These are phyloP conservation scores for Macaria liturata DNA, from an alignment of 2,888 invertebrate genomes.

Conservation along the genomic window DNA sequence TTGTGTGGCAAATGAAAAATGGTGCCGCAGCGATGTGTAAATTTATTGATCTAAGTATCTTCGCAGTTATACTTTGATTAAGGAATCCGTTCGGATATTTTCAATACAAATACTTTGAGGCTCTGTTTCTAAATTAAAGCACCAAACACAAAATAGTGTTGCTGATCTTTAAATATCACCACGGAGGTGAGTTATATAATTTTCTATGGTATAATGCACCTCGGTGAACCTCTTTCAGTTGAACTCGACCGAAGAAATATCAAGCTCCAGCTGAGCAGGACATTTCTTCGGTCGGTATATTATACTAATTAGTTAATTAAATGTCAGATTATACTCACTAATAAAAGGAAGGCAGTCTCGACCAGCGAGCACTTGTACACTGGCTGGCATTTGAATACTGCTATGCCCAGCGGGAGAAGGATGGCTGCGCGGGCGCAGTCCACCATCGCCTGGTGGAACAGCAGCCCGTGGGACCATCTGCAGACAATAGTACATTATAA, in stretches of 20 bases:
- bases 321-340: conserved; percentile 73
- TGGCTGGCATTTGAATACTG: conserved; percentile 91
- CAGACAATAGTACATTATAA: conserved; percentile 30
- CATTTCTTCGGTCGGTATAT: neutral
- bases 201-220: too few species aligned
- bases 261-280: too few species aligned
- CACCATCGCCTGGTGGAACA: conserved; percentile 93
- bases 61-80: too few species aligned
- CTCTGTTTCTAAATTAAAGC: too few species aligned
- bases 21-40: conserved; percentile 18
- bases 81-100: too few species aligned
- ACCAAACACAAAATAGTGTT: too few species aligned
- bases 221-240: too few species aligned
- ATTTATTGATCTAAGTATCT: conserved; percentile 20
- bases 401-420: conserved; percentile 89
- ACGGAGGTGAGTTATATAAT: too few species aligned
- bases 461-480: conserved; percentile 93
- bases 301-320: neutral
- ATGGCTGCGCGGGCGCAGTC: conserved; percentile 93
- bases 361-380: conserved; percentile 93
- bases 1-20: conserved; percentile 17
- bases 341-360: conserved; percentile 93
- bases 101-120: too few species aligned
- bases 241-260: too few species aligned
- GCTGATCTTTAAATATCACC: too few species aligned